Percentiles rank a stretch among this genome's conserved stretches.
Conservation (phyloP, 2,797 vertebrate genomes). For the Sebastes steindachneri region DNA sequence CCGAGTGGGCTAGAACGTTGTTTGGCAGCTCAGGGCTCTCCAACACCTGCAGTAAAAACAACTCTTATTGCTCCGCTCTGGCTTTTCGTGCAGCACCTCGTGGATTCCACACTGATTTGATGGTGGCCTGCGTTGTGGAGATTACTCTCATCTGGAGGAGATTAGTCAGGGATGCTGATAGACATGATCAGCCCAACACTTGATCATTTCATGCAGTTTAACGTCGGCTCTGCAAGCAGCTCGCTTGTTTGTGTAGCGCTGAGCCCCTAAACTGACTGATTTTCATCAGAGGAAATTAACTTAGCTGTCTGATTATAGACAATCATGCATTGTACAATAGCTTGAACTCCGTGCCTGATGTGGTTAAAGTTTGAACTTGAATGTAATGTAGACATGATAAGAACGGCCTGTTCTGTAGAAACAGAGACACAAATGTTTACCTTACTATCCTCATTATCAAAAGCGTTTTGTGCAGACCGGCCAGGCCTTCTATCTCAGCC, state of each 20-base stretch:
- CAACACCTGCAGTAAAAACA: conserved; percentile 69
- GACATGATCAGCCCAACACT: conserved; percentile 63
- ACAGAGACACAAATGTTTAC: conserved; percentile 46
- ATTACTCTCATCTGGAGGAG: conserved; percentile 86
- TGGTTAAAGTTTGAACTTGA: conserved; percentile 36
- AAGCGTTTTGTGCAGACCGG: conserved; percentile 52
- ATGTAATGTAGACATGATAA: conserved; percentile 58
- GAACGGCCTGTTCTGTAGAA: conserved; percentile 42
- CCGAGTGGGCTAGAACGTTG: conserved; percentile 36
- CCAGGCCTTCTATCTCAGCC: conserved; percentile 67
- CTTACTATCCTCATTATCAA: conserved; percentile 49
- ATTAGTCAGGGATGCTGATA: conserved; percentile 72
- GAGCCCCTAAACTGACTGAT: conserved; percentile 39
- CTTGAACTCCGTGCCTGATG: conserved; percentile 5
- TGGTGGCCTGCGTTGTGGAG: conserved; percentile 72
- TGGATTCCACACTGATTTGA: conserved; percentile 76
- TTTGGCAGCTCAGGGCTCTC: conserved; percentile 59
- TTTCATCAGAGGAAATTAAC: conserved; percentile 62
- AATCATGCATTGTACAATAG: conserved; percentile 41
- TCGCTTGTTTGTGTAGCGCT: conserved; percentile 29
- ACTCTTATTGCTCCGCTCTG: conserved; percentile 54
- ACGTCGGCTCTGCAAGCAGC: conserved; percentile 11
- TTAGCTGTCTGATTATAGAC: conserved; percentile 46
- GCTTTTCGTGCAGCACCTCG: conserved; percentile 69
- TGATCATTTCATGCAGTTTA: conserved; percentile 57